Percentiles rank a stretch among this genome's conserved stretches.
These are phyloP conservation scores for Propithecus deckenii DNA, from an alignment of 2,797 vertebrate species.

Conservation along the genomic window DNA sequence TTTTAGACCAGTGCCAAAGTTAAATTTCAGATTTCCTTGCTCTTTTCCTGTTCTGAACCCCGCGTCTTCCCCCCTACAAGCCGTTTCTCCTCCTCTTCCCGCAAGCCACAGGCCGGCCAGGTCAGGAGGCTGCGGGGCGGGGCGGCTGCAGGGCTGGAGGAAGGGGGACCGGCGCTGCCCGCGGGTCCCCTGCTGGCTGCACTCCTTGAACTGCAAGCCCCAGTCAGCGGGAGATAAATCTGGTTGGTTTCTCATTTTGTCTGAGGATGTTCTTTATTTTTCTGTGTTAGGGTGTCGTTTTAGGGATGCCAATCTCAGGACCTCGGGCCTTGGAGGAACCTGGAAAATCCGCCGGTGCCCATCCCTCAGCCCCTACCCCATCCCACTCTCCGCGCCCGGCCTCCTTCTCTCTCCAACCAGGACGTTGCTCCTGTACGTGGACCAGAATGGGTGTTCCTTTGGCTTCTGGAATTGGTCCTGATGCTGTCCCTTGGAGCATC, in stretches of 20 bases:
- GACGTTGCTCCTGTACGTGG: background rate
- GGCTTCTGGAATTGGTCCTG: background rate
- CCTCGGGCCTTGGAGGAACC: background rate
- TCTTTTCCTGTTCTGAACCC: background rate
- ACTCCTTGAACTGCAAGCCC: background rate
- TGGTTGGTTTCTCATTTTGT: slow-evolving; percentile 54
- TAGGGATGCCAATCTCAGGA: background rate
- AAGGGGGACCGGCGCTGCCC: background rate
- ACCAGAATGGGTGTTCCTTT: background rate
- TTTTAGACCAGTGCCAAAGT: background rate
- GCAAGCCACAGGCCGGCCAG: background rate
- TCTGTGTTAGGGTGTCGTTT: background rate
- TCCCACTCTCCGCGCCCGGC: background rate
- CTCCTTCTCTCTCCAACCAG: background rate
- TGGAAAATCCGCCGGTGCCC: background rate
- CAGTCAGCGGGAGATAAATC: slow-evolving; percentile 53
- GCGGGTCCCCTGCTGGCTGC: background rate
- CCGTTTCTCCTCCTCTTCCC: accelerated
- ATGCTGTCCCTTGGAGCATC: background rate
- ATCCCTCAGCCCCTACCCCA: background rate
- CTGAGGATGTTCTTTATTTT: slow-evolving; percentile 46
- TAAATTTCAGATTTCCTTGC: background rate
- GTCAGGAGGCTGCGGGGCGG: background rate
- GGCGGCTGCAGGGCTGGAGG: background rate
- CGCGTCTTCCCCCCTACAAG: background rate